Conservation (phyloP, 2,888 invertebrate species). For the Synanthedon andrenaeformis region DNA sequence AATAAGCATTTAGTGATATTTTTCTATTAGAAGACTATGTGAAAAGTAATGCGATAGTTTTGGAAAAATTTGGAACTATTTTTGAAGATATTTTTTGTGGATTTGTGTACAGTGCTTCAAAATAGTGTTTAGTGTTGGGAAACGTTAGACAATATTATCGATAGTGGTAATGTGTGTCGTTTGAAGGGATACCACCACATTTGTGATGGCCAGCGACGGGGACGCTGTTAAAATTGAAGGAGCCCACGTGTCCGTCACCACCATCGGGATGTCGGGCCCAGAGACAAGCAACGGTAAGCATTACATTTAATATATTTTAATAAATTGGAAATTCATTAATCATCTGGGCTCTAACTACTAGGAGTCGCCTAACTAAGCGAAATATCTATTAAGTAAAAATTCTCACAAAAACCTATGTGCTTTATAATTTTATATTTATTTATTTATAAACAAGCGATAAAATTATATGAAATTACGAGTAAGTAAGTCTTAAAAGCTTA, state of each 20-base stretch:
- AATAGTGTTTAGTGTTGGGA: constrained; percentile 41
- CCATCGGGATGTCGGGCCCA: constrained; percentile 78
- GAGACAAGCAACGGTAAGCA: constrained; percentile 69
- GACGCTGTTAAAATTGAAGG: constrained; percentile 63
- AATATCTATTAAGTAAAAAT: too few species aligned
- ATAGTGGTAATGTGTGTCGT: constrained; percentile 28
- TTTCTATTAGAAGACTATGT: constrained; percentile 29
- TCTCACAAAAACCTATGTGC: too few species aligned
- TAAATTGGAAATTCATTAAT: too few species aligned
- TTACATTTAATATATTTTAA: not conserved
- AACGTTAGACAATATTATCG: constrained; percentile 29
- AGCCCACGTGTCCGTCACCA: constrained; percentile 81
- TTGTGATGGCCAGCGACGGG: constrained; percentile 50
- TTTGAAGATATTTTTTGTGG: constrained; percentile 36
- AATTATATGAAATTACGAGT: too few species aligned
- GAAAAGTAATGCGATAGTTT: constrained; percentile 27
- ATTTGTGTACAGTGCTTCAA: constrained; percentile 34
- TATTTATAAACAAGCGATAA: too few species aligned
- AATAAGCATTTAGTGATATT: constrained; percentile 21
- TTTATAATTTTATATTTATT: too few species aligned
- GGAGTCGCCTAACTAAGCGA: too few species aligned
- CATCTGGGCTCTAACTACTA: too few species aligned
- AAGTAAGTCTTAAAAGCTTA: too few species aligned
- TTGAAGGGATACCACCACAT: constrained; percentile 18
- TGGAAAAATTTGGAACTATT: constrained; percentile 30